phyloP scores from a whole-genome alignment of 2,888 invertebrate species.

The Trilocha varians region DNA sequence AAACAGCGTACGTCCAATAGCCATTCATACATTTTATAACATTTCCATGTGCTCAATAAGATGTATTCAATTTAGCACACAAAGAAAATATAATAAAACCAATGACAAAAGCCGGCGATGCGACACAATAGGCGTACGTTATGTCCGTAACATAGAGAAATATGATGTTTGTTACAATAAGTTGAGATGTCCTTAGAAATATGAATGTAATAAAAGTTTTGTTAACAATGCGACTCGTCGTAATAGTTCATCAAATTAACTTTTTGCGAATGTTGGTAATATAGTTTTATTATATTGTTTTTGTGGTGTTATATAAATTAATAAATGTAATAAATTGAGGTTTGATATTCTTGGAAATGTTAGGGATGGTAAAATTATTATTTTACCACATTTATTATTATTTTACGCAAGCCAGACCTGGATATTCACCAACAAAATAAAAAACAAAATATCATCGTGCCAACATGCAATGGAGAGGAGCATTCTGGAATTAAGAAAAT shows the following conservation, averaged over 20 bases:
- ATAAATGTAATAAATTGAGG: no score
- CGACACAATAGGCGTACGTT: conserved; percentile 6
- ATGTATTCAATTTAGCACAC: conserved; percentile 2
- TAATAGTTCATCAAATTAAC: neutral
- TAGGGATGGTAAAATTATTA: no score
- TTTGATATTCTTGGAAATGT: no score
- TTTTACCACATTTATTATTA: no score
- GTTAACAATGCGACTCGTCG: neutral
- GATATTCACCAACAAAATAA: no score
- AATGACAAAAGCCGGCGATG: conserved; percentile 1
- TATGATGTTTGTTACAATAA: conserved; percentile 1
- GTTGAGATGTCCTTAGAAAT: neutral
- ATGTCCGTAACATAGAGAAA: neutral
- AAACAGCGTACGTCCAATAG: neutral
- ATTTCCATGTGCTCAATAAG: neutral
- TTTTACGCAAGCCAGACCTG: no score
- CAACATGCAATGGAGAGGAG: no score
- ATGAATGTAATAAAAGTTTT: conserved; percentile 1
- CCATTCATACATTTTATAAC: neutral
- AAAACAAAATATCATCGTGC: no score
- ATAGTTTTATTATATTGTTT: neutral
- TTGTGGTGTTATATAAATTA: no score
- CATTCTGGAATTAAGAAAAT: no score
- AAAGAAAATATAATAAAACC: conserved; percentile 3
- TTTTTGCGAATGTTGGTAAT: neutral